Evolutionary conservation across 2,113 vertebrate genomes (phyloP), one percentile per base, ranked within the genome.

Genomic region (Sphyrna mokarran): DNA sequence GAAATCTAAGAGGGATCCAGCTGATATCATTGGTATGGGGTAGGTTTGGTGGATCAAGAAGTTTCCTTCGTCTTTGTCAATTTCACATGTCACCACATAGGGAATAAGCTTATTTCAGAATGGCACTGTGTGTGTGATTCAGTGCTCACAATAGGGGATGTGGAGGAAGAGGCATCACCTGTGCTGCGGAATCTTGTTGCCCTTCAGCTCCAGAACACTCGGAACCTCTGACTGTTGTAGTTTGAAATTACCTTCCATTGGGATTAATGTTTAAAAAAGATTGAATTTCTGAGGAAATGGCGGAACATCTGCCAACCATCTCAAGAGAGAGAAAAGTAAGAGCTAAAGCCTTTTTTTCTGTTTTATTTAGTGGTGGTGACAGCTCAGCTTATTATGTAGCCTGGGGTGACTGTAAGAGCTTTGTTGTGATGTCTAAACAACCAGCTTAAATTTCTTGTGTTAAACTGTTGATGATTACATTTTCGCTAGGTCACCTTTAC

Each of bases 271-370:
- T 14, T 20, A n/a, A 61, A 90, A 76, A 33, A 61, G 58, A 63
- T n/a, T 61, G 63, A 91, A n/a, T 91, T 83, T 63, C 87, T 6
- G 54, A 63, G 58, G 16, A 63, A 33, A 91, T 91, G 87, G 87
- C 87, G 33, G n/a, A n/a, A 91, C 33, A 16, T 5, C 13, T 61
- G 58, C 54, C 87, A n/a, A n/a, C 29, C 54, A 61, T 91, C 87
- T 91, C 87, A 16, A 91, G 29, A 11, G 54, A 63, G 87, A 91
- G 87, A n/a, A 91, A 91, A 91, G 87, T 91, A 91, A 91, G 87
- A 33, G 87, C 14, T n/a, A 63, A 63, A 18, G 63, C 33, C 87
- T 63, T 3, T 91, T 61, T n/a, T 91, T 13, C 13, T 48, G 29
- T 33, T 63, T 91, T 5, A n/a, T 91, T 63, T 63, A 63, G 26